Evolutionary conservation across 1,140 invertebrate species (phyloP).

Genomic region (Pemphigus obesinymphae): DNA sequence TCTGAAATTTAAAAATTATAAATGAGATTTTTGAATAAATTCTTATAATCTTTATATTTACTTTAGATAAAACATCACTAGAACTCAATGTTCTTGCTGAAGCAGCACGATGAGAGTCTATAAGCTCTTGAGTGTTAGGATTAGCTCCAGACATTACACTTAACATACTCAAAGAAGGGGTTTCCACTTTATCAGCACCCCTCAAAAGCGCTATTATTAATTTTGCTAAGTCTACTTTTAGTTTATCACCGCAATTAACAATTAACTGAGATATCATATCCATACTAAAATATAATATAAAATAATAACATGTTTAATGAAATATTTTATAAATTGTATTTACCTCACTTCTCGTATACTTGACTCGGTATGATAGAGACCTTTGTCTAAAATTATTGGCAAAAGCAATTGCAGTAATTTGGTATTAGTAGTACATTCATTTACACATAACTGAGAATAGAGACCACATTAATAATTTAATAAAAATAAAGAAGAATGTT

Average conservation of each 20-base stretch:
- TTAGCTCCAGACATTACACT: conserved; percentile 67
- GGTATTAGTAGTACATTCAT: neutral
- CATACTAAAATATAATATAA: conserved; percentile 33
- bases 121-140: conserved; percentile 61
- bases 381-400: conserved; percentile 72
- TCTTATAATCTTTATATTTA: neutral
- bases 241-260: conserved; percentile 66
- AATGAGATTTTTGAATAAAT: neutral
- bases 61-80: conserved; percentile 32
- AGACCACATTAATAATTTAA: neutral
- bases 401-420: conserved; percentile 55
- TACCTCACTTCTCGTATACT: conserved; percentile 73
- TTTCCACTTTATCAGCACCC: conserved; percentile 77
- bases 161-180: conserved; percentile 55
- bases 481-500: too few species aligned
- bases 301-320: neutral
- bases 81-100: conserved; percentile 12
- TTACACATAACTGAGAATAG: conserved; percentile 20
- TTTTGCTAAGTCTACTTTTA: conserved; percentile 73
- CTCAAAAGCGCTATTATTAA: conserved; percentile 78
- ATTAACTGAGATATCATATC: conserved; percentile 72
- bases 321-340: neutral
- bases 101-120: conserved; percentile 55
- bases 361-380: conserved; percentile 70
- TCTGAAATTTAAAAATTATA: conserved; percentile 24